A percentile compares a stretch with the other conserved stretches of the same genome.
These are phyloP conservation scores for Chymomyza amoena DNA, from an alignment of 2,888 invertebrate genomes.

Conservation along the genomic window DNA sequence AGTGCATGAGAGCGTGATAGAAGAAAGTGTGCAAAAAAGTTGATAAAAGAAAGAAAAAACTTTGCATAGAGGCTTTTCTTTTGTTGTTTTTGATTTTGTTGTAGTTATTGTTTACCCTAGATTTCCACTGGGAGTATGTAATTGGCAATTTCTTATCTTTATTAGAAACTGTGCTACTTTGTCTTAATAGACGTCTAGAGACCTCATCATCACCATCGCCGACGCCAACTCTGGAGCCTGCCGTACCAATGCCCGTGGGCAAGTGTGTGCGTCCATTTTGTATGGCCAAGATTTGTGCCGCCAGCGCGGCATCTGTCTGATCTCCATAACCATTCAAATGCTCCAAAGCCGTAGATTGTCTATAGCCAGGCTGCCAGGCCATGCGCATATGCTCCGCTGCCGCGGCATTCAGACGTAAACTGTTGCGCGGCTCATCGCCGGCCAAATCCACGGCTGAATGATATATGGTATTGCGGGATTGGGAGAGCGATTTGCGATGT, in stretches of 20 bases:
- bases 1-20: slow-evolving; percentile 9
- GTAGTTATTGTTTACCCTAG: slow-evolving; percentile 80
- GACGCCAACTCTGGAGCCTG: slow-evolving; percentile 39
- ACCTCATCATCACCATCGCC: slow-evolving; percentile 79
- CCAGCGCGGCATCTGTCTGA: slow-evolving; percentile 67
- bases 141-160: slow-evolving; percentile 80
- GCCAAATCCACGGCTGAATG: slow-evolving; percentile 81
- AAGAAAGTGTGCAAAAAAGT: not conserved
- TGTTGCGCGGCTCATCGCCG: slow-evolving; percentile 71
- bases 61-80: slow-evolving; percentile 11
- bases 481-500: slow-evolving; percentile 79
- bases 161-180: slow-evolving; percentile 77
- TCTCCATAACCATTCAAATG: slow-evolving; percentile 54
- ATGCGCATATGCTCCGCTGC: slow-evolving; percentile 46
- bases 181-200: slow-evolving; percentile 79
- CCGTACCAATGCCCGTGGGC: slow-evolving; percentile 57
- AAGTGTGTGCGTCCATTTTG: slow-evolving; percentile 67
- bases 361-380: slow-evolving; percentile 66
- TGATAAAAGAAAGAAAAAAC: not conserved
- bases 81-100: slow-evolving; percentile 14
- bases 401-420: slow-evolving; percentile 54
- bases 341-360: slow-evolving; percentile 77
- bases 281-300: slow-evolving; percentile 66
- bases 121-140: slow-evolving; percentile 83
- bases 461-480: slow-evolving; percentile 82